phyloP scores from a whole-genome alignment of 2,113 vertebrate genomes.

The Sebastes schlegelii region DNA sequence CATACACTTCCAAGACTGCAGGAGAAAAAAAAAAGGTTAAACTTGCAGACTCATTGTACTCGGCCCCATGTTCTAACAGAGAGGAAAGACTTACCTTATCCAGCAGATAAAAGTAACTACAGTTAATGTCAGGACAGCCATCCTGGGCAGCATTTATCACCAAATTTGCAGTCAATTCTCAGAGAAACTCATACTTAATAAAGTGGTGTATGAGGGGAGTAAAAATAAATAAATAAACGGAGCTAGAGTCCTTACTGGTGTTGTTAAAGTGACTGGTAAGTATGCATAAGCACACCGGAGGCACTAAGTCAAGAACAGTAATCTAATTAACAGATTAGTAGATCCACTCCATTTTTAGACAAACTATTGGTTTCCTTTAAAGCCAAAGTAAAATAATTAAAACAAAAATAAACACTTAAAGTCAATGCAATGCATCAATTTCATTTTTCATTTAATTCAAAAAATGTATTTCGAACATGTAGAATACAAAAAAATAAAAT shows the following conservation, averaged over 20 bases:
- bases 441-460: too few species aligned
- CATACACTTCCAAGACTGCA: slow-evolving; percentile 84
- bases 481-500: too few species aligned
- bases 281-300: slow-evolving; percentile 24
- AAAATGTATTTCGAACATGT: too few species aligned
- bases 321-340: slow-evolving; percentile 84
- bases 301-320: slow-evolving; percentile 60
- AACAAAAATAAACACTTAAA: not conserved
- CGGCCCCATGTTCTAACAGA: not conserved
- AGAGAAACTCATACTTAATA: slow-evolving; percentile 14
- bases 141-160: slow-evolving; percentile 36
- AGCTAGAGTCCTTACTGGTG: slow-evolving; percentile 1
- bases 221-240: not conserved
- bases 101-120: slow-evolving; percentile 61
- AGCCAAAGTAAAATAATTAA: not conserved
- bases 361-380: slow-evolving; percentile 22
- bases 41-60: not conserved
- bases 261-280: slow-evolving; percentile 45
- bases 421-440: not conserved
- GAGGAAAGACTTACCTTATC: slow-evolving; percentile 58
- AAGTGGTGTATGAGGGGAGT: not conserved
- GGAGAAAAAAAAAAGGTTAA: slow-evolving; percentile 14
- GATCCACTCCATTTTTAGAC: slow-evolving; percentile 76
- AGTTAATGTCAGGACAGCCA: slow-evolving; percentile 43
- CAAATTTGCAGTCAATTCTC: slow-evolving; percentile 14